Evolutionary conservation across 2,113 vertebrate genomes (phyloP).

Genomic region (Grantiella picta): DNA sequence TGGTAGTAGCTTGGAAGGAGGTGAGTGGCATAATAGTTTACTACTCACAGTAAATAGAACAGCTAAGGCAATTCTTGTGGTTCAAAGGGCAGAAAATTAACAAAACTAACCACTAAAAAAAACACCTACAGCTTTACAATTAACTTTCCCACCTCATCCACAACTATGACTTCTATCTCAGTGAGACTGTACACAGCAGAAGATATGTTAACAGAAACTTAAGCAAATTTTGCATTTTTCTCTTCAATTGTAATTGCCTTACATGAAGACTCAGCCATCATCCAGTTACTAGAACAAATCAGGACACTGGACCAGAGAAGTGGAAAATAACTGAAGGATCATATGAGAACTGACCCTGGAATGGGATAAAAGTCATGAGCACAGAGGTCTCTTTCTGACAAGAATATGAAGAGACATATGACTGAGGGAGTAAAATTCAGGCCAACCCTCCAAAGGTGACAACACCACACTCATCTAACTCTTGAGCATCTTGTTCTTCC

Average conservation of each 20-base stretch:
- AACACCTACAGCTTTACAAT: background rate
- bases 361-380: background rate
- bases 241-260: background rate
- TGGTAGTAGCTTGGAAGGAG: background rate
- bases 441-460: background rate
- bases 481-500: background rate
- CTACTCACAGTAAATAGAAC: background rate
- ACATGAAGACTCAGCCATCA: background rate
- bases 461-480: background rate
- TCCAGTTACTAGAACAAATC: background rate
- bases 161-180: background rate
- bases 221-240: background rate
- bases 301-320: background rate
- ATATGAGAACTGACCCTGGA: background rate
- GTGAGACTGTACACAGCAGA: background rate
- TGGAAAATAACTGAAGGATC: background rate
- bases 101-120: background rate
- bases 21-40: background rate
- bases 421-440: background rate
- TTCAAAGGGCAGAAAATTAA: background rate
- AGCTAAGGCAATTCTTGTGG: background rate
- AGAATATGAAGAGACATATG: background rate
- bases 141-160: background rate
- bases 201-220: background rate
- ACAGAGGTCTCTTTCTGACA: background rate